Evolutionary conservation across 1,140 invertebrate genomes (phyloP).

Genomic region (Mizuhopecten yessoensis): DNA sequence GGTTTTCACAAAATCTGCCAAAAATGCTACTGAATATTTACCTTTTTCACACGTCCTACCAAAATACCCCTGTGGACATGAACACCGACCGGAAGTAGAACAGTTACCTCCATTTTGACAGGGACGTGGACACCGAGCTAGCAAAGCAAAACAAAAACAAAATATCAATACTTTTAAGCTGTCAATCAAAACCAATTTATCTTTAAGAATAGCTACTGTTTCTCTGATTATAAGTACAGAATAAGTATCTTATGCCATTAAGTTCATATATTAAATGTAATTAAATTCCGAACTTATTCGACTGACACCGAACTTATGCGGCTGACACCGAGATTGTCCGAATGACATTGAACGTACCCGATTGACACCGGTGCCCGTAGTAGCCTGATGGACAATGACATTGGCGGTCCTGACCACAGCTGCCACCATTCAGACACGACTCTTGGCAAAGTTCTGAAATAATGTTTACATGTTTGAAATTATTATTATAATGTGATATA

Average conservation of each 20-base stretch:
- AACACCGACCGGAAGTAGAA: slow-evolving; percentile 61
- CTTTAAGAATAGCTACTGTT: too few relatives aligned
- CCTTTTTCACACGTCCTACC: neutral
- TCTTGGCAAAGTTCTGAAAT: slow-evolving; percentile 55
- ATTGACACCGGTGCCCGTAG: slow-evolving; percentile 1
- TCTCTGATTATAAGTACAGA: too few relatives aligned
- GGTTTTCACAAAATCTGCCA: too few relatives aligned
- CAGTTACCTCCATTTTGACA: slow-evolving; percentile 73
- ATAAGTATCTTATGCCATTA: too few relatives aligned
- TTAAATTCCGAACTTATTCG: too few relatives aligned
- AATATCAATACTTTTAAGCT: too few relatives aligned
- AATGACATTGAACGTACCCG: slow-evolving; percentile 46
- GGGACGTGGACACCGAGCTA: slow-evolving; percentile 68
- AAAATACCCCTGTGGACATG: slow-evolving; percentile 65
- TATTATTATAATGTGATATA: too few relatives aligned
- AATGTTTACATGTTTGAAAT: neutral
- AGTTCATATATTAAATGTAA: too few relatives aligned
- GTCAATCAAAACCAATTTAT: too few relatives aligned
- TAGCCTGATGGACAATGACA: slow-evolving; percentile 42
- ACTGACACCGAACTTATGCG: slow-evolving; percentile 39
- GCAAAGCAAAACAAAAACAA: slow-evolving; percentile 14
- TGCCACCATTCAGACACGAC: slow-evolving; percentile 56
- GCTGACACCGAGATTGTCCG: slow-evolving; percentile 55
- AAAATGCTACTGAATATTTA: too few relatives aligned
- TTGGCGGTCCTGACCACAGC: slow-evolving; percentile 40